Evolutionary conservation across 2,888 invertebrate species (phyloP).

Genomic region (Drosophila kambysellisi): DNA sequence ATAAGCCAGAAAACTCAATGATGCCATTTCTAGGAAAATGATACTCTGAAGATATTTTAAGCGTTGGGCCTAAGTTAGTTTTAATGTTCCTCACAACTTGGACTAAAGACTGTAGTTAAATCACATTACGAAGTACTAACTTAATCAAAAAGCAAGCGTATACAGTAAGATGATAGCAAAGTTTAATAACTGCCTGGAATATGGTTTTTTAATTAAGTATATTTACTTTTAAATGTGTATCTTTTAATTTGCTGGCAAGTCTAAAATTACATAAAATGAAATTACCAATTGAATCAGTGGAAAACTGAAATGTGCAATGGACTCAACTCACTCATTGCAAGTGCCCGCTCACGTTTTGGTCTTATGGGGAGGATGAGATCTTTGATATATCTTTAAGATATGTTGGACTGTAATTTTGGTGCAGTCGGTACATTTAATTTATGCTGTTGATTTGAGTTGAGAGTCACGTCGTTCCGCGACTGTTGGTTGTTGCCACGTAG

Average conservation of each 20-base stretch:
- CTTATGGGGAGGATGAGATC: constrained; percentile 27
- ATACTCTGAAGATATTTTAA: neutral
- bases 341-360: constrained; percentile 68
- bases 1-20: neutral
- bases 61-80: neutral
- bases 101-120: constrained; percentile 1
- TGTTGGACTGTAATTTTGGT: constrained; percentile 43
- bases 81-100: neutral
- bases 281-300: constrained; percentile 30
- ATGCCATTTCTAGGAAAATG: neutral
- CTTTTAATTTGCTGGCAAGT: neutral
- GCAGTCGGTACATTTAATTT: constrained; percentile 54
- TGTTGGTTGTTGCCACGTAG: constrained; percentile 46
- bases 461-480: constrained; percentile 49
- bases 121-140: neutral
- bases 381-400: constrained; percentile 55
- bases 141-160: neutral
- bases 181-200: neutral
- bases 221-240: constrained; percentile 4
- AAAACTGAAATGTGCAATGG: constrained; percentile 17
- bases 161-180: neutral
- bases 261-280: constrained; percentile 6
- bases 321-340: constrained; percentile 51
- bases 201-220: neutral
- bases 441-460: constrained; percentile 51